phyloP scores from a whole-genome alignment of 2,888 invertebrate genomes.

The Caenorhabditis virilis region DNA sequence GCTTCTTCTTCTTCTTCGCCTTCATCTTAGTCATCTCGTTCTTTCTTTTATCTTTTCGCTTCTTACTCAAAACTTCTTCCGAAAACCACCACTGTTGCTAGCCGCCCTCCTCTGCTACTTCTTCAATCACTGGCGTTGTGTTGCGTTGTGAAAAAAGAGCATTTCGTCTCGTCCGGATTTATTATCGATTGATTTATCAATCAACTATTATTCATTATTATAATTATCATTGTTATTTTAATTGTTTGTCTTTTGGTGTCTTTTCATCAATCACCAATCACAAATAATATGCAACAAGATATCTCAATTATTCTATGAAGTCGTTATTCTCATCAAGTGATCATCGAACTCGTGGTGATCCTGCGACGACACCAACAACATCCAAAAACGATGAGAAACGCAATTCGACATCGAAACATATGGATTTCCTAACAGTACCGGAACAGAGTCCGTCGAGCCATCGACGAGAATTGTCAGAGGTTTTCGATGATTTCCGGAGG shows the following conservation, averaged over 20 bases:
- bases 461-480: slow-evolving; percentile 25
- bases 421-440: slow-evolving; percentile 39
- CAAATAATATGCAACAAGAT: too few species aligned
- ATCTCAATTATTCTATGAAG: background rate
- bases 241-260: too few species aligned
- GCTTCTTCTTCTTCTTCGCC: background rate
- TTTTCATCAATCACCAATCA: too few species aligned
- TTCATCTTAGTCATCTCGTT: background rate
- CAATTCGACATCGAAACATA: slow-evolving; percentile 1
- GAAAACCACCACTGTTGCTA: too few species aligned
- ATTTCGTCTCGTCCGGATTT: background rate
- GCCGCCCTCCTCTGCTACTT: background rate
- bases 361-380: background rate
- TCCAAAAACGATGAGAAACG: too few species aligned
- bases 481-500: slow-evolving; percentile 52
- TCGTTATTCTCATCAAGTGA: background rate
- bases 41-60: background rate
- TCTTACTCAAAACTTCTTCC: background rate
- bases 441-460: slow-evolving; percentile 34
- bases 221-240: background rate
- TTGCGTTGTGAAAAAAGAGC: background rate
- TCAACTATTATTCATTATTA: background rate
- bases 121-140: background rate
- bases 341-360: too few species aligned
- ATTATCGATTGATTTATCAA: background rate